Percentiles rank a stretch among this genome's conserved stretches.
phyloP scores from a whole-genome alignment of 2,797 vertebrate genomes.

The Linurgus olivaceus region DNA sequence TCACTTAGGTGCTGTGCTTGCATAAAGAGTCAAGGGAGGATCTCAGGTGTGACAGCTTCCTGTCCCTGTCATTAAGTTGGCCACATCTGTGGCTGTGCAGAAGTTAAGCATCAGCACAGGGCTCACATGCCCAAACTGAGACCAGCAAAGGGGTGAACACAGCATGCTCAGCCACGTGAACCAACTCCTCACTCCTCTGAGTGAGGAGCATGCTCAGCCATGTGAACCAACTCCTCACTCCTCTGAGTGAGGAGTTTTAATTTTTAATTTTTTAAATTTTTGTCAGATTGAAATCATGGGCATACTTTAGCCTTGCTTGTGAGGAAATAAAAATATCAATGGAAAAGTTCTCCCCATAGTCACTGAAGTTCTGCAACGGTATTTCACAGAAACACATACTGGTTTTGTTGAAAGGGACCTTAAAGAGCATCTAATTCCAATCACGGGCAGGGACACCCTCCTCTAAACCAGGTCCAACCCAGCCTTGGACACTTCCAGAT shows the following conservation, averaged over 20 bases:
- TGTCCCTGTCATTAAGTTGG: neutral
- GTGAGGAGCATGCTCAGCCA: neutral
- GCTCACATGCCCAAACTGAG: neutral
- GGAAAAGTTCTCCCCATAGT: neutral
- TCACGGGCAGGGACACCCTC: neutral
- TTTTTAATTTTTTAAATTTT: neutral
- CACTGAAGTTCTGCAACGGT: neutral
- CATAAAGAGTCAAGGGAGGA: neutral
- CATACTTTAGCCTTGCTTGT: neutral
- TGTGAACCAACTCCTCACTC: accelerated
- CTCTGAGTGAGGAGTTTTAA: too few species aligned
- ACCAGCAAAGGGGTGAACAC: neutral
- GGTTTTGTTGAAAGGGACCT: neutral
- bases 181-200: accelerated
- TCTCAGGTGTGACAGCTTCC: neutral
- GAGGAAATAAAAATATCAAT: accelerated
- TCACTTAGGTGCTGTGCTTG: neutral
- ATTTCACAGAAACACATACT: neutral
- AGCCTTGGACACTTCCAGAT: neutral
- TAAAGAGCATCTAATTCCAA: neutral
- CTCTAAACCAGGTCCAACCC: neutral
- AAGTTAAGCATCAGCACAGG: neutral
- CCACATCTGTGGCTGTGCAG: neutral
- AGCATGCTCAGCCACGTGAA: accelerated
- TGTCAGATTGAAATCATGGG: neutral